A percentile compares a stretch with the other conserved stretches of the same genome.
Conservation (phyloP, 2,797 vertebrate genomes). For the Falco berigora region DNA sequence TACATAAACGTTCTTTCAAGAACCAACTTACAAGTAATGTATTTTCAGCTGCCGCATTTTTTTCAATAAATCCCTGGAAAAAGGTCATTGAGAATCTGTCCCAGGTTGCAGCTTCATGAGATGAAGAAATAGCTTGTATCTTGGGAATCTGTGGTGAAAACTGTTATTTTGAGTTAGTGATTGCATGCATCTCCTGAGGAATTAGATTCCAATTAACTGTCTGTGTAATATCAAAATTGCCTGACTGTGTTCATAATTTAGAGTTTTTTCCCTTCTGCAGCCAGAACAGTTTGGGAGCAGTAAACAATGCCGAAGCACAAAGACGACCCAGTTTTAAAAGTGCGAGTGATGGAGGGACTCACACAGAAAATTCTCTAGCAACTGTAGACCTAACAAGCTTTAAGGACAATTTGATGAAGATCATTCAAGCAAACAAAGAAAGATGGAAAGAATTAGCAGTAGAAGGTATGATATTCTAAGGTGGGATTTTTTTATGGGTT, state of each 20-base stretch:
- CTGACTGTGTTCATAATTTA: not conserved
- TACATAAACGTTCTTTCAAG: not conserved
- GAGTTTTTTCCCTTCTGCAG: not conserved
- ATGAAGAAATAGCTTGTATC: not conserved
- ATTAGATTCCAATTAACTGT: not conserved
- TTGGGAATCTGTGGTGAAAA: not conserved
- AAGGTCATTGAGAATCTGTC: not conserved
- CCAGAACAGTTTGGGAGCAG: conserved; percentile 40
- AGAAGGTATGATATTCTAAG: conserved; percentile 76
- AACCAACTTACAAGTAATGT: not conserved
- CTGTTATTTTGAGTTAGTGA: not conserved
- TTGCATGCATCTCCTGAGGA: not conserved
- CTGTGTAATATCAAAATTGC: not conserved
- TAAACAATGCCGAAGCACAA: conserved; percentile 41
- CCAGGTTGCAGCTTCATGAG: not conserved
- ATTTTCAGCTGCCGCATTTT: not conserved
- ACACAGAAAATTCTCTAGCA: conserved; percentile 83
- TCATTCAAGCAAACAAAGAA: conserved; percentile 93
- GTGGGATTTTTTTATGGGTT: not conserved
- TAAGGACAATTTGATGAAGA: conserved; percentile 81
- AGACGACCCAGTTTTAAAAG: conserved; percentile 77
- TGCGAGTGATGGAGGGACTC: conserved; percentile 66
- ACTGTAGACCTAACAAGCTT: conserved; percentile 85
- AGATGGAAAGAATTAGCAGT: conserved; percentile 93
- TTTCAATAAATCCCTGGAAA: not conserved